Evolutionary conservation across 2,888 invertebrate genomes (phyloP), one percentile per base, ranked within the genome.

Genomic region (Esperia sulphurella): DNA sequence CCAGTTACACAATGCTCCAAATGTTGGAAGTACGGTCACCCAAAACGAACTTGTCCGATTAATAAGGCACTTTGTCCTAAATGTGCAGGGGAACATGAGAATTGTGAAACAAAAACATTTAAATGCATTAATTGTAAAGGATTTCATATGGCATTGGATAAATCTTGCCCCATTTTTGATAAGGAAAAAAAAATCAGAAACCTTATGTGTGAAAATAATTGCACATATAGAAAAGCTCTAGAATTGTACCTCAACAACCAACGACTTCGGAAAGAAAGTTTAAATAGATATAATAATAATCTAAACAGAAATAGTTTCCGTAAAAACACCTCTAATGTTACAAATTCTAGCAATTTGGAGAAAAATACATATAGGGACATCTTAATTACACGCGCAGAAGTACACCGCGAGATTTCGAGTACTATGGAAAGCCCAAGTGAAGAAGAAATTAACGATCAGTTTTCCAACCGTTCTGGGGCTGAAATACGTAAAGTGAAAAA

Each of bases 1-100:
- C 58, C 61, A 0, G 59, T 59, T 0, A 55, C 57, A 0, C 61
- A 63, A 10, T 62, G 59, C 41, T 52, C 54, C 0, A 43, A 48
- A 3, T 60, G 58, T 35, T 62, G 62, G 62, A 48, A 35, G 28
- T 52, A 45, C 40, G 57, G 53, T 1, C 55, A 57, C 30, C 21
- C 33, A 0, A 1, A 12, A n/a, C 49, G 45, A 14, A 14, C 44
- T 0, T 58, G 58, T 14, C 52, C 52, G 0, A 45, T 45, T 3
- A 52, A 50, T 9, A 58, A 53, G 45, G 14, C 49, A n/a, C 13
- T 51, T 2, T 58, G 58, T 31, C 55, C 54, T 8, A 58, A 58
- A 48, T 55, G 54, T 33, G 42, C 39, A 10, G 31, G 33, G 0
- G n/a, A 33, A 10, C 58, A 56, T 42, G 45, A 30, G 0, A 54